These are phyloP conservation scores for Aleiodes testaceus DNA, from an alignment of 2,888 invertebrate genomes.

Conservation along the genomic window DNA sequence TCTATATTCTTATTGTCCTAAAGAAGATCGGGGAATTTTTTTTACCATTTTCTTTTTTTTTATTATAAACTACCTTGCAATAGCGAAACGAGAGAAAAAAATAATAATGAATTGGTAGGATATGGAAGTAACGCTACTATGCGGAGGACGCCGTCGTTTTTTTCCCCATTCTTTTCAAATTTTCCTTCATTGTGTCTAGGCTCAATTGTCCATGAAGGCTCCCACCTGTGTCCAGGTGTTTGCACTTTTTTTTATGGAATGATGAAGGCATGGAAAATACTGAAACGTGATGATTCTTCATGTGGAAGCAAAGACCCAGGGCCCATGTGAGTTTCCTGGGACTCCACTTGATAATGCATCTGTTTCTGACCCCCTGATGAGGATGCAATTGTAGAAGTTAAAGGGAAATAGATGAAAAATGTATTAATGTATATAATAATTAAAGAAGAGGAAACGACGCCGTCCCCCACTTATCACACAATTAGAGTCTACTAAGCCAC, in stretches of 20 bases:
- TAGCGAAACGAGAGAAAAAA: slow-evolving; percentile 35
- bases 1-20: slow-evolving; percentile 45
- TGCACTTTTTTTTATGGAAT: not conserved
- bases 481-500: slow-evolving; percentile 64
- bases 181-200: not conserved
- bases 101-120: slow-evolving; percentile 43
- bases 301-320: slow-evolving; percentile 1
- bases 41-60: too few relatives aligned
- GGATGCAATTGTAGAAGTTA: not conserved
- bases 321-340: slow-evolving; percentile 21
- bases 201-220: not conserved
- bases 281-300: not conserved
- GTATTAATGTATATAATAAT: slow-evolving; percentile 31
- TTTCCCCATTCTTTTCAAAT: slow-evolving; percentile 22
- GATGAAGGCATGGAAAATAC: not conserved
- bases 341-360: slow-evolving; percentile 4
- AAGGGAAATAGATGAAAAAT: slow-evolving; percentile 30
- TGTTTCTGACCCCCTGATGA: not conserved
- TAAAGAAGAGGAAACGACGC: slow-evolving; percentile 47
- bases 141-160: slow-evolving; percentile 57
- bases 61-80: slow-evolving; percentile 43
- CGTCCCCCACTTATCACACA: slow-evolving; percentile 69
- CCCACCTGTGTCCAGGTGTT: not conserved
- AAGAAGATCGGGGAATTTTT: slow-evolving; percentile 30
- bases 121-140: slow-evolving; percentile 58